Evolutionary conservation across 2,113 vertebrate species (phyloP).

Genomic region (Pluvialis apricaria): DNA sequence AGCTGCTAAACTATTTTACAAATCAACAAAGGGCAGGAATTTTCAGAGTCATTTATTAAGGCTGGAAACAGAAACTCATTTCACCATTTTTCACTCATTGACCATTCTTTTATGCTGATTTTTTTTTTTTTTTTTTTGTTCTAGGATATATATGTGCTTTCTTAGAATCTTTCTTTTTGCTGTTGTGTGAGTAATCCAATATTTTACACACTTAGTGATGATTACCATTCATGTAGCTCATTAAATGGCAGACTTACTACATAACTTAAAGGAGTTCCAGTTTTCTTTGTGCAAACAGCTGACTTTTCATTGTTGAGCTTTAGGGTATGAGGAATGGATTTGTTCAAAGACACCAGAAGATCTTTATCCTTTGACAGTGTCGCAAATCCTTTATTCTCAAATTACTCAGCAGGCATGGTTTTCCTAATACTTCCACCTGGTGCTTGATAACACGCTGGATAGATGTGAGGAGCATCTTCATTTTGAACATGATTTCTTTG

Average conservation of each 20-base stretch:
- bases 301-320: neutral
- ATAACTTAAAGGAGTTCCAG: neutral
- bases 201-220: neutral
- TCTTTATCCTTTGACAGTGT: neutral
- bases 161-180: neutral
- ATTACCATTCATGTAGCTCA: neutral
- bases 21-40: neutral
- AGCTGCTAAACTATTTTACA: neutral
- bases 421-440: neutral
- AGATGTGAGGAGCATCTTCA: neutral
- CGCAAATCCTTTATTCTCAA: slow-evolving; percentile 2
- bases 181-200: neutral
- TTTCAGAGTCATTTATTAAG: neutral
- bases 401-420: neutral
- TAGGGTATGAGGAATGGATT: neutral
- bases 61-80: neutral
- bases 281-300: neutral
- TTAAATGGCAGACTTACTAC: neutral
- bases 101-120: neutral
- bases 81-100: neutral
- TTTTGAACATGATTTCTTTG: neutral
- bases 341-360: neutral
- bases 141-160: neutral
- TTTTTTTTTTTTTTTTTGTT: neutral
- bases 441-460: neutral